Base-by-base conservation (phyloP, 2,797 vertebrate genomes). In the Ambastaia sidthimunki region DNA sequence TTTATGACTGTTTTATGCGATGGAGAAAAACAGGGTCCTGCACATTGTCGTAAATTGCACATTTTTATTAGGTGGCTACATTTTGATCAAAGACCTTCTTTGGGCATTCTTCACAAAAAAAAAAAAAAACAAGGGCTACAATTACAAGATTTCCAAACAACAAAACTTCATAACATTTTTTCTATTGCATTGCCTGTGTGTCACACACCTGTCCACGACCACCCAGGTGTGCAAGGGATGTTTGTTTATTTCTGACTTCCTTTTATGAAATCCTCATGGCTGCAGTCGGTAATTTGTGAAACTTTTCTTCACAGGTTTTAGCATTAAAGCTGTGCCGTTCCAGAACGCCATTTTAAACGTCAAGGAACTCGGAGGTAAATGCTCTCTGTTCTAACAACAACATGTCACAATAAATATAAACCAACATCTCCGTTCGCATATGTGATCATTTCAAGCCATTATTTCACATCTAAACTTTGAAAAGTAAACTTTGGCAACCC, bases 301-400 rank as follows among this genome's bases (percentile, higher is more conserved):
- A 48, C 85, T 89, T 89, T 78, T 85, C 2, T 88, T 91, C 86
- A 73, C 86, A 96, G 95, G 95, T 91, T 96, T 96, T 88, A 96
- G 93, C 88, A 96, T 96, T 91, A 96, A 96, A 93, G 95, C 94
- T 0, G 94, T 96, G 84, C 95, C 94, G 71, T 95, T 96, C 90
- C 94, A 94, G 92, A 96, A 94, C 85, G 95, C 95, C 88, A 89
- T 95, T 89, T 88, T 96, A 92, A 96, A 96, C 65, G 93, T 96
- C 73, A 96, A 96, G 91, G 95, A 96, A 88, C 95, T 96, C 69
- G 95, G 95, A 96, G 95, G 95, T 96, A 95, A 87, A 82, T 75
- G 4, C 10, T 52, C 13, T 72, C 34, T 50, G 37, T 44, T 67
- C 41, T 25, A 41, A 44, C 41, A 41, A 50, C 16, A 28, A 23